Percentiles rank a stretch among this genome's conserved stretches.
Evolutionary conservation across 2,888 invertebrate genomes (phyloP).

Genomic region (Trachelus troglodyta): DNA sequence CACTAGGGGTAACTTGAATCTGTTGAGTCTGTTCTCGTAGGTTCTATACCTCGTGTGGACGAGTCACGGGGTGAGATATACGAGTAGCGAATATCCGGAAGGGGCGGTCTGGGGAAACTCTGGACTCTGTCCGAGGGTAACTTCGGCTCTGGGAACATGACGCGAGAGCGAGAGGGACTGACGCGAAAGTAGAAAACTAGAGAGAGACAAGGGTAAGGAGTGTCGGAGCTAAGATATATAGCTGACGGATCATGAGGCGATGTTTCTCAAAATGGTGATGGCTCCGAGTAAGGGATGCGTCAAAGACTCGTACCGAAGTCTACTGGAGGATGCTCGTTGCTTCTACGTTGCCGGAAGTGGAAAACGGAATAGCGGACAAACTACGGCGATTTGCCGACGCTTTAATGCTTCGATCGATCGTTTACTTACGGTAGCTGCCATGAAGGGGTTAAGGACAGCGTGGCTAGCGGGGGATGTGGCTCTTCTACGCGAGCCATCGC

Average conservation of each 20-base stretch:
- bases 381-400: background rate
- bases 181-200: background rate
- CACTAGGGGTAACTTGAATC: constrained; percentile 30
- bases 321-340: background rate
- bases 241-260: background rate
- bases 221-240: background rate
- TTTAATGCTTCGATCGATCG: constrained; percentile 10
- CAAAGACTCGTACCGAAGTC: background rate
- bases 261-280: background rate
- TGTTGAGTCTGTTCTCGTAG: constrained; percentile 12
- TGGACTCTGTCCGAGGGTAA: constrained; percentile 41
- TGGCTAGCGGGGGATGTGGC: constrained; percentile 36
- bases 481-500: constrained; percentile 47
- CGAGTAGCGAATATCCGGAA: constrained; percentile 52
- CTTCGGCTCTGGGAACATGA: background rate
- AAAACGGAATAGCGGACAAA: background rate
- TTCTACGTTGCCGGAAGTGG: background rate
- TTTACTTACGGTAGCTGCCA: constrained; percentile 54
- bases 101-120: constrained; percentile 44
- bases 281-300: background rate
- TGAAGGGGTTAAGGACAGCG: constrained; percentile 42
- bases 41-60: background rate
- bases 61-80: constrained; percentile 37
- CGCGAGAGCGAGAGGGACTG: background rate
- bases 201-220: background rate